Evolutionary conservation across 2,113 vertebrate species (phyloP).

Genomic region (Podocnemis expansa): DNA sequence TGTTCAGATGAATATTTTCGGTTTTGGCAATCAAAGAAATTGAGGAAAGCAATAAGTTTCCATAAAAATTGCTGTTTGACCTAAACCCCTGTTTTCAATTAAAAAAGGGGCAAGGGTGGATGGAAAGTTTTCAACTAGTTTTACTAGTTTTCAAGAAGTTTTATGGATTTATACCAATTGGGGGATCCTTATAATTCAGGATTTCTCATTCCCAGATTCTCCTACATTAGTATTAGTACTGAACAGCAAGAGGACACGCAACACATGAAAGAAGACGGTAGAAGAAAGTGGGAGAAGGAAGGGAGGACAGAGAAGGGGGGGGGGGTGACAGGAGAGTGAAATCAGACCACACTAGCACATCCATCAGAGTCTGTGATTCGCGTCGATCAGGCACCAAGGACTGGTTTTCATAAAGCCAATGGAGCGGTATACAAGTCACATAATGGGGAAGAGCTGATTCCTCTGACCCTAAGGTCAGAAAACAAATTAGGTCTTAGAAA

Average conservation of each 20-base stretch:
- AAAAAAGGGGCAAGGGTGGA: background rate
- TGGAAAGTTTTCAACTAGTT: background rate
- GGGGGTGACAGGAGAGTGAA: background rate
- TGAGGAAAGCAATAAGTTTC: background rate
- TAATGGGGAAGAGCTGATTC: background rate
- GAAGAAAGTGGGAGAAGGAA: background rate
- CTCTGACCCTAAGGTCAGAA: accelerated
- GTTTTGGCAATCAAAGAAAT: background rate
- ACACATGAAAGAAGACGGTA: background rate
- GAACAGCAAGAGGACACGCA: background rate
- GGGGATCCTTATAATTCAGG: background rate
- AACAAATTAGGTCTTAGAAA: background rate
- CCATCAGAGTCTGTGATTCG: background rate
- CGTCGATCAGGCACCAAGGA: background rate
- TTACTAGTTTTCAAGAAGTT: no score
- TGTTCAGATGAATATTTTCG: background rate
- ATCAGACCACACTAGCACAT: accelerated
- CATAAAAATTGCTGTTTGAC: background rate
- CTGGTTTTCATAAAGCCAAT: no score
- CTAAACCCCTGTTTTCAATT: background rate
- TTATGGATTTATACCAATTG: background rate
- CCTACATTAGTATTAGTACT: background rate
- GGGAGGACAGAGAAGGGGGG: background rate
- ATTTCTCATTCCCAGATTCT: background rate
- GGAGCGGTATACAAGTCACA: background rate